Percentiles rank a stretch among this genome's conserved stretches.
Conservation (phyloP, 1,140 invertebrate genomes). For the Acromyrmex heyeri region DNA sequence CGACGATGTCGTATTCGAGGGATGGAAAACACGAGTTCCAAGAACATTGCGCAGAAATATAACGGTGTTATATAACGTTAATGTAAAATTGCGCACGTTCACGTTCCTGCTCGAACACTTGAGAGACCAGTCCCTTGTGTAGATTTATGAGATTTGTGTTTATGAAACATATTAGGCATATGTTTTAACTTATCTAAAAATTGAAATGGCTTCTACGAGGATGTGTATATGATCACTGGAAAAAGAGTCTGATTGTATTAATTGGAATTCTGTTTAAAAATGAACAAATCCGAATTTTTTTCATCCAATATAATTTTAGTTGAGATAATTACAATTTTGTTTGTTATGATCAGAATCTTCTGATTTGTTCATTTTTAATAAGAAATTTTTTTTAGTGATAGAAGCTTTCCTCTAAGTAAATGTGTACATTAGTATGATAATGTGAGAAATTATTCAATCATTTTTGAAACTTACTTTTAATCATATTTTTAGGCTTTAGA, state of each 20-base stretch:
- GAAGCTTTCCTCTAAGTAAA: not conserved
- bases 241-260: too few relatives aligned
- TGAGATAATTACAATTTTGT: too few relatives aligned
- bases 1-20: not conserved
- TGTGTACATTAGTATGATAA: not conserved
- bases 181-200: not conserved
- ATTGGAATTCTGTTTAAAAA: too few relatives aligned
- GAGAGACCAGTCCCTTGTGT: not conserved
- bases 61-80: constrained; percentile 39
- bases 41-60: constrained; percentile 10
- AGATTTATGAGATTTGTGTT: constrained; percentile 28
- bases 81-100: constrained; percentile 19
- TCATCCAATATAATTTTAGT: too few relatives aligned
- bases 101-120: not conserved
- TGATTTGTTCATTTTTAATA: too few relatives aligned
- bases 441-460: not conserved
- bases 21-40: not conserved
- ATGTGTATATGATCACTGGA: too few relatives aligned
- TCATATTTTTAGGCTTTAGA: constrained; percentile 5
- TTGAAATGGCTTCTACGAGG: not conserved
- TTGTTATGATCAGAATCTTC: too few relatives aligned
- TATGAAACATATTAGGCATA: not conserved
- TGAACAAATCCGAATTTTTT: too few relatives aligned
- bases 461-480: not conserved
- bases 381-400: not conserved